These are phyloP conservation scores for Agelas oroides DNA, from an alignment of 37 sponge, comb jelly and placozoan species.

Conservation along the genomic window DNA sequence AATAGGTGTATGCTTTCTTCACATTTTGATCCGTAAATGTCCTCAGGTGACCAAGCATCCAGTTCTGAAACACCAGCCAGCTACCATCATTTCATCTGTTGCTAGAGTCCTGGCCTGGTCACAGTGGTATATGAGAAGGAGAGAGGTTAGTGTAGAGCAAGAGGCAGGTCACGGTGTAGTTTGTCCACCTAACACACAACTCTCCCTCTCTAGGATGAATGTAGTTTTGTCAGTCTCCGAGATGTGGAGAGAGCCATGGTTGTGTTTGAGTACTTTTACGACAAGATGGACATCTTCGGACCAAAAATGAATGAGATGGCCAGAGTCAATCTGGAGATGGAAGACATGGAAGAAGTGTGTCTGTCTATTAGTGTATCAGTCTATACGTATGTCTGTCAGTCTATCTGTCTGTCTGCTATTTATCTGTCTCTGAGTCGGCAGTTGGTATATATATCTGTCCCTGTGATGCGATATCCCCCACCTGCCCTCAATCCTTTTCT, in stretches of 20 bases:
- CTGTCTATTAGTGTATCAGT: too few relatives aligned
- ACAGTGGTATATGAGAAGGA: slow-evolving; percentile 84
- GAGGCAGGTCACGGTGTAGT: too few relatives aligned
- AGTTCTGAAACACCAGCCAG: background rate
- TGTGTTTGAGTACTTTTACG: slow-evolving; percentile 63
- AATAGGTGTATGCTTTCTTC: too few relatives aligned
- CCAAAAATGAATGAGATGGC: slow-evolving; percentile 25
- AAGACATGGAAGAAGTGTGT: background rate
- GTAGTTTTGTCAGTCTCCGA: too few relatives aligned
- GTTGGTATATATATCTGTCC: too few relatives aligned
- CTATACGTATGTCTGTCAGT: background rate
- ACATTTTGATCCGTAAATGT: too few relatives aligned
- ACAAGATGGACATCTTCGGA: slow-evolving; percentile 27
- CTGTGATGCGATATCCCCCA: too few relatives aligned
- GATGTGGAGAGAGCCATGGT: too few relatives aligned
- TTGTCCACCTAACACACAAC: too few relatives aligned
- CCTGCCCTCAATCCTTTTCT: too few relatives aligned
- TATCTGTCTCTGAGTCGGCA: too few relatives aligned
- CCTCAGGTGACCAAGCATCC: slow-evolving; percentile 6
- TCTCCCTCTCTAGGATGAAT: too few relatives aligned
- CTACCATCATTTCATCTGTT: slow-evolving; percentile 2
- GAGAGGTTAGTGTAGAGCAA: slow-evolving; percentile 73
- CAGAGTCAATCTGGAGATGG: background rate
- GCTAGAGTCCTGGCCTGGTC: slow-evolving; percentile 61
- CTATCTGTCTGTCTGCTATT: slow-evolving; percentile 24